Conservation (phyloP, 2,797 vertebrate species). For the Amblyopsis hoosieri region DNA sequence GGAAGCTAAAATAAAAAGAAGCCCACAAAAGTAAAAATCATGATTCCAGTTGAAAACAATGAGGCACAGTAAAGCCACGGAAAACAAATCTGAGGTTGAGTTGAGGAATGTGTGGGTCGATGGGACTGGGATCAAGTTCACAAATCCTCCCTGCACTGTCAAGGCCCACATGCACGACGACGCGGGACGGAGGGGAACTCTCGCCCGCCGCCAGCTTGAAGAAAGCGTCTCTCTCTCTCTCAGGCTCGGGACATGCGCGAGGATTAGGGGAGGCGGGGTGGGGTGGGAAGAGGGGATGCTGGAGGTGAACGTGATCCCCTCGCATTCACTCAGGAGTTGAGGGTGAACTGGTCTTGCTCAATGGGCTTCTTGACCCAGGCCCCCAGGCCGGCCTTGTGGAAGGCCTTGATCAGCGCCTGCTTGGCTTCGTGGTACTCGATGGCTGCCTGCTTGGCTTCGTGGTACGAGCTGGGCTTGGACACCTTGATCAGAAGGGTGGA, state of each 20-base stretch:
- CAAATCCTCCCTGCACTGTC: not conserved
- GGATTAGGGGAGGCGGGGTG: slow-evolving; percentile 12
- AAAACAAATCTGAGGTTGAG: too few relatives aligned
- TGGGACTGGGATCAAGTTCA: too few relatives aligned
- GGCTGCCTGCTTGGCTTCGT: slow-evolving; percentile 93
- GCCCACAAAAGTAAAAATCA: too few relatives aligned
- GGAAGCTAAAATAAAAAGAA: too few relatives aligned
- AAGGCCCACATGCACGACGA: slow-evolving; percentile 56
- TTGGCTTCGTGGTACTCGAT: slow-evolving; percentile 93
- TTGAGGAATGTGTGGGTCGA: too few relatives aligned
- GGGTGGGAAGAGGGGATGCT: not conserved
- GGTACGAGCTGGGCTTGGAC: slow-evolving; percentile 87
- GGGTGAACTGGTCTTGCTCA: slow-evolving; percentile 97
- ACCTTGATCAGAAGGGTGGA: slow-evolving; percentile 85
- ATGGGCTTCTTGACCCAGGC: slow-evolving; percentile 98
- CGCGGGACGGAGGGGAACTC: slow-evolving; percentile 67
- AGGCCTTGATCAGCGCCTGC: slow-evolving; percentile 91
- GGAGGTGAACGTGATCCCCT: slow-evolving; percentile 30
- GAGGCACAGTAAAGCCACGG: too few relatives aligned
- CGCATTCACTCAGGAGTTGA: slow-evolving; percentile 78
- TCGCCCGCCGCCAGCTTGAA: slow-evolving; percentile 64
- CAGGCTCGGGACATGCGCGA: slow-evolving; percentile 50
- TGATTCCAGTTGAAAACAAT: too few relatives aligned
- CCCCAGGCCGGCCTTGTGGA: slow-evolving; percentile 94
- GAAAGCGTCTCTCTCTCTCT: slow-evolving; percentile 41